These are phyloP conservation scores for Ailuropoda melanoleuca DNA, from an alignment of 2,113 vertebrate genomes.

Conservation along the genomic window DNA sequence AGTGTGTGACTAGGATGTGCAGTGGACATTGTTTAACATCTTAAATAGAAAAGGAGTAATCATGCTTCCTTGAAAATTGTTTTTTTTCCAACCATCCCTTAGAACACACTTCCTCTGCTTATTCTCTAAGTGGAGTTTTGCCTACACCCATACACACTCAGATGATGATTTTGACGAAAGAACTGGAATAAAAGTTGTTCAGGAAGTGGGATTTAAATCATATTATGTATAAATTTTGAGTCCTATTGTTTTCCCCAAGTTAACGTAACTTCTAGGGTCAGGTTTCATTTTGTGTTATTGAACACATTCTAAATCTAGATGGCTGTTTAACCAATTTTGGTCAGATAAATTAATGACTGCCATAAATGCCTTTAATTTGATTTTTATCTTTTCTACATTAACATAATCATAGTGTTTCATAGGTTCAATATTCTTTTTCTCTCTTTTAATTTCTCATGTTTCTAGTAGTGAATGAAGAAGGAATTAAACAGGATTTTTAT, in stretches of 20 bases:
- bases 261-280: neutral
- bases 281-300: neutral
- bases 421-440: neutral
- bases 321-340: neutral
- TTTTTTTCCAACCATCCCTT: neutral
- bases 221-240: neutral
- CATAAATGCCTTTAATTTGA: neutral
- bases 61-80: neutral
- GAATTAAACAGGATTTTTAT: neutral
- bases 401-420: neutral
- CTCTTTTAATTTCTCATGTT: neutral
- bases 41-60: neutral
- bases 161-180: neutral
- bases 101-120: neutral
- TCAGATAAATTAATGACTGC: neutral
- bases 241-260: neutral
- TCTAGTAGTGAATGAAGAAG: neutral
- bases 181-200: neutral
- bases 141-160: neutral
- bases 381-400: neutral
- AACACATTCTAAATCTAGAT: neutral
- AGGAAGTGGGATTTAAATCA: neutral
- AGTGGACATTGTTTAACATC: neutral
- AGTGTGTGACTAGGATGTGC: neutral
- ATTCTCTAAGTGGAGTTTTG: neutral